These are phyloP conservation scores for Apodemus speciosus DNA, from an alignment of 2,113 vertebrate genomes.

Conservation along the genomic window DNA sequence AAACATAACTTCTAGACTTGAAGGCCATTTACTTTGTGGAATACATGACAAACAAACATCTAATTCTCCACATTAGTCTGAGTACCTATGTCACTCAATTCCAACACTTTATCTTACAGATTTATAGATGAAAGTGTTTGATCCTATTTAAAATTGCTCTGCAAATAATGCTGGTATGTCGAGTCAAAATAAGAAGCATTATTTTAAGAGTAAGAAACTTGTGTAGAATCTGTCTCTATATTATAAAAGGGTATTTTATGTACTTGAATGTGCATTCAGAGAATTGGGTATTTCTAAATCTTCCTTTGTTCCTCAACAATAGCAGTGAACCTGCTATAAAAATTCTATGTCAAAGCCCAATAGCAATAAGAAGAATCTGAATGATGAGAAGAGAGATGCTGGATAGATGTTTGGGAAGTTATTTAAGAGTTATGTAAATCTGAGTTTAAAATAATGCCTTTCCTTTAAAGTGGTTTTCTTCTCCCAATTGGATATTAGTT, in stretches of 20 bases:
- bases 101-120: background rate
- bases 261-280: background rate
- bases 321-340: background rate
- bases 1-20: background rate
- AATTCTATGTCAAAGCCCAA: background rate
- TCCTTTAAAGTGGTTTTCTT: background rate
- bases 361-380: background rate
- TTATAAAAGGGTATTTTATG: background rate
- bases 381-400: background rate
- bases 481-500: background rate
- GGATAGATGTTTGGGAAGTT: background rate
- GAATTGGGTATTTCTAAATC: background rate
- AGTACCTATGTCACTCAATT: background rate
- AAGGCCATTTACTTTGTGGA: background rate
- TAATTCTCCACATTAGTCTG: background rate
- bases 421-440: background rate
- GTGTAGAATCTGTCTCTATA: background rate
- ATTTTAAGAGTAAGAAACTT: slow-evolving; percentile 29
- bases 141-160: background rate
- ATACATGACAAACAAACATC: background rate
- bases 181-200: background rate
- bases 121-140: background rate
- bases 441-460: slow-evolving; percentile 30
- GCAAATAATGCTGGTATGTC: background rate
- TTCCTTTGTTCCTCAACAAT: background rate